These are phyloP conservation scores for Dascyllus trimaculatus DNA, from an alignment of 2,113 vertebrate genomes.

Conservation along the genomic window DNA sequence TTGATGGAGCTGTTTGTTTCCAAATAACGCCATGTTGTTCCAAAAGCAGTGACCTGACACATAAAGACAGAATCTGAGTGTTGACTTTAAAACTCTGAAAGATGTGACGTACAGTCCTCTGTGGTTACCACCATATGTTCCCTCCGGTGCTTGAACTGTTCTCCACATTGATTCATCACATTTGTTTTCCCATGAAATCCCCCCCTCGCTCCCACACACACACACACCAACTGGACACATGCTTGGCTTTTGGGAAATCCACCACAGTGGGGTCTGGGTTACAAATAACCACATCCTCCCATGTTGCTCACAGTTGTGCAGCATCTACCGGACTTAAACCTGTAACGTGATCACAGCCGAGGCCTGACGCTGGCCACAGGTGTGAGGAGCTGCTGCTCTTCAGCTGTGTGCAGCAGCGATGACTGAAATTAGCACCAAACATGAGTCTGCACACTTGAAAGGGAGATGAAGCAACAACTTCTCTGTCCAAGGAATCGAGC, in stretches of 20 bases:
- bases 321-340: not conserved
- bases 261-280: slow-evolving; percentile 1
- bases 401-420: slow-evolving; percentile 8
- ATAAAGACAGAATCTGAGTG: not conserved
- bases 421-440: not conserved
- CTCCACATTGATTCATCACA: slow-evolving; percentile 50
- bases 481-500: not conserved
- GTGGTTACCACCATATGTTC: slow-evolving; percentile 35
- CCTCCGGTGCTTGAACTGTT: slow-evolving; percentile 3
- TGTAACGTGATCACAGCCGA: slow-evolving; percentile 35
- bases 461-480: not conserved
- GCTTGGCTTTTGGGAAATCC: slow-evolving; percentile 61
- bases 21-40: not conserved
- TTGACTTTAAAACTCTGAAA: slow-evolving; percentile 21
- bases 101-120: not conserved
- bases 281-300: slow-evolving; percentile 67
- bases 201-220: not conserved
- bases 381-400: slow-evolving; percentile 20
- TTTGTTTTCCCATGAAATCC: slow-evolving; percentile 68
- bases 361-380: slow-evolving; percentile 40
- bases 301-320: slow-evolving; percentile 41
- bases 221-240: slow-evolving; percentile 31
- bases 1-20: not conserved
- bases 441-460: not conserved
- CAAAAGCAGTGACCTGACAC: slow-evolving; percentile 1